phyloP scores from a whole-genome alignment of 2,113 vertebrate species.

The Myotis davidii region DNA sequence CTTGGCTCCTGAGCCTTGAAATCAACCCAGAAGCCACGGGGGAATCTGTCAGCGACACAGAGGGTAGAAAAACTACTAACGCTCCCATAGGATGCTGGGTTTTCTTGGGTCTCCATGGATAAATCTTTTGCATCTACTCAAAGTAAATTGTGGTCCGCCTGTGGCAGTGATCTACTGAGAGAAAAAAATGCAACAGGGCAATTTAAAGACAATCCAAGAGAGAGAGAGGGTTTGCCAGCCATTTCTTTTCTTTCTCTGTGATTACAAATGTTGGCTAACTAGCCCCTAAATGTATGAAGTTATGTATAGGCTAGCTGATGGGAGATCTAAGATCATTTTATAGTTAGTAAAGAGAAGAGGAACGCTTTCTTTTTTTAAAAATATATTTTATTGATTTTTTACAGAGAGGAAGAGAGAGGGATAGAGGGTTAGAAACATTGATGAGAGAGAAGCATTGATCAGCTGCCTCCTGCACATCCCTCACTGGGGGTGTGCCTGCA shows the following conservation, averaged over 20 bases:
- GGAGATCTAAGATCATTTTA: background rate
- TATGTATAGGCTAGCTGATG: background rate
- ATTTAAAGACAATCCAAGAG: background rate
- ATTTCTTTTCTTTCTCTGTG: constrained; percentile 6
- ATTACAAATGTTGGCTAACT: background rate
- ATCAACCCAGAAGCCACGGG: background rate
- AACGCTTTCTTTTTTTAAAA: background rate
- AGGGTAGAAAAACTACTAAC: background rate
- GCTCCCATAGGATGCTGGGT: background rate
- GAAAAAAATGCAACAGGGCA: background rate
- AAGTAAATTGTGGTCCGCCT: background rate
- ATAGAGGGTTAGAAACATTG: too few relatives aligned
- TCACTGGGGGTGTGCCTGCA: too few relatives aligned
- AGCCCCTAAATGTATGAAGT: background rate
- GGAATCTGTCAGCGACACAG: background rate
- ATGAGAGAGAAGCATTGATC: too few relatives aligned
- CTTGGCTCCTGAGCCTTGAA: background rate
- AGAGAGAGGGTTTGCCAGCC: background rate
- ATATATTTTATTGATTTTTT: too few relatives aligned
- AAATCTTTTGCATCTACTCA: background rate
- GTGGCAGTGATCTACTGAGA: background rate
- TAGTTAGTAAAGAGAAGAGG: background rate
- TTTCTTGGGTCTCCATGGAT: background rate
- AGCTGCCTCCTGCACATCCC: too few relatives aligned
- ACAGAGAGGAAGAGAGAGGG: too few relatives aligned